Conservation (phyloP, 2,113 vertebrate species). For the Phyllostomus hastatus region DNA sequence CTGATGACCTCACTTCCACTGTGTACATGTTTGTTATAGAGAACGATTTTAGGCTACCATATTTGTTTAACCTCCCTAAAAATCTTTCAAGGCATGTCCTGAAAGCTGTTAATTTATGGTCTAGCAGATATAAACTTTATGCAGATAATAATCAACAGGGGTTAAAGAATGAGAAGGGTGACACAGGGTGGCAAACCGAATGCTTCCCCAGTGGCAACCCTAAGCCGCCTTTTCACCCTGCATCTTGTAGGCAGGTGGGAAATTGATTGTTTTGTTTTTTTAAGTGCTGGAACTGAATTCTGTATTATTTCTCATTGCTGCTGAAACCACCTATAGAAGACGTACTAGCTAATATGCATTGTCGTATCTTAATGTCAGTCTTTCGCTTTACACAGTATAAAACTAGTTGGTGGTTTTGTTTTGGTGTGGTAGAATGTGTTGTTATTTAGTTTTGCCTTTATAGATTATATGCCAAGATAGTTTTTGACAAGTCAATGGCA, state of each 20-base stretch:
- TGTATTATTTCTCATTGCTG: conserved; percentile 4
- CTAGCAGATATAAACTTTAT: conserved; percentile 38
- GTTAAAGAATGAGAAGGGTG: not conserved
- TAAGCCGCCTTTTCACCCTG: not conserved
- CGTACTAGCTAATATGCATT: not conserved
- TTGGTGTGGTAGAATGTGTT: not conserved
- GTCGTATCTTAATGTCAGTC: not conserved
- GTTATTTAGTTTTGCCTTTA: conserved; percentile 29
- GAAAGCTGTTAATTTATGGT: conserved; percentile 58
- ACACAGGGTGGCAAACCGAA: not conserved
- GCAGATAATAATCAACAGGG: conserved; percentile 52
- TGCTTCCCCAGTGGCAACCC: not conserved
- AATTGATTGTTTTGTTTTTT: not conserved
- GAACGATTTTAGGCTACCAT: not conserved
- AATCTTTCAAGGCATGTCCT: conserved; percentile 49
- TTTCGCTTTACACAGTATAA: not conserved
- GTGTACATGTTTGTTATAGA: not conserved
- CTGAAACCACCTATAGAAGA: not conserved
- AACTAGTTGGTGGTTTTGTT: conserved; percentile 36
- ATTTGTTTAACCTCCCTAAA: conserved; percentile 56
- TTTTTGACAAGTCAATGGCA: conserved; percentile 43
- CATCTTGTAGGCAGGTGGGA: not conserved
- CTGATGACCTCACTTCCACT: not conserved
- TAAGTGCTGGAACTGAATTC: not conserved
- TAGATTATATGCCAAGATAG: not conserved